Percentiles rank a stretch among this genome's conserved stretches.
Conservation (phyloP, 2,888 invertebrate species). For the Anodontia alba region DNA sequence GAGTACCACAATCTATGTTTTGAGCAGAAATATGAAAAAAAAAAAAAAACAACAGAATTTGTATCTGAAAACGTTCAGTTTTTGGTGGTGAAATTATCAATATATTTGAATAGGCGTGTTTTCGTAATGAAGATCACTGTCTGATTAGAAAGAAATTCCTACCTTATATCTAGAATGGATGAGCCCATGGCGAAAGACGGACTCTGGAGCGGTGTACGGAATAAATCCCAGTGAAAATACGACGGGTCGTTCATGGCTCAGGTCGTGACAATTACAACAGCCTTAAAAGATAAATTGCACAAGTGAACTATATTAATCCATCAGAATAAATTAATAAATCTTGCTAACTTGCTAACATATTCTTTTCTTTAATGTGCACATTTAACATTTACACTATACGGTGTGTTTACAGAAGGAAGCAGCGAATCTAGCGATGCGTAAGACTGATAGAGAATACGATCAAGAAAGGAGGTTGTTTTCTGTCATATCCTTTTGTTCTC, state of each 20-base stretch:
- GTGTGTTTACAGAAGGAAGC: neutral
- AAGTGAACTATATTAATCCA: neutral
- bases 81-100: too few species aligned
- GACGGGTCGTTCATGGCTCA: constrained; percentile 78
- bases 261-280: neutral
- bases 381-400: neutral
- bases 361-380: neutral
- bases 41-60: too few species aligned
- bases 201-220: constrained; percentile 76
- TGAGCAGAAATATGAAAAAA: too few species aligned
- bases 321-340: neutral
- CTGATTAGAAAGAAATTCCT: constrained; percentile 41
- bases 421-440: neutral
- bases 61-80: too few species aligned
- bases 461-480: neutral
- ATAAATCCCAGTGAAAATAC: constrained; percentile 80
- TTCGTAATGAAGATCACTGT: too few species aligned
- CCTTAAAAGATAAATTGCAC: too few species aligned
- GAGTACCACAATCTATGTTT: too few species aligned
- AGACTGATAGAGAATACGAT: neutral
- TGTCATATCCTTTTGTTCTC: neutral
- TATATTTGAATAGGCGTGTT: too few species aligned
- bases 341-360: neutral
- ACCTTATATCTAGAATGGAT: constrained; percentile 80
- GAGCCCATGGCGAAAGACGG: constrained; percentile 78